Conservation (phyloP, 1,140 invertebrate genomes). For the Heliothis subflexa region DNA sequence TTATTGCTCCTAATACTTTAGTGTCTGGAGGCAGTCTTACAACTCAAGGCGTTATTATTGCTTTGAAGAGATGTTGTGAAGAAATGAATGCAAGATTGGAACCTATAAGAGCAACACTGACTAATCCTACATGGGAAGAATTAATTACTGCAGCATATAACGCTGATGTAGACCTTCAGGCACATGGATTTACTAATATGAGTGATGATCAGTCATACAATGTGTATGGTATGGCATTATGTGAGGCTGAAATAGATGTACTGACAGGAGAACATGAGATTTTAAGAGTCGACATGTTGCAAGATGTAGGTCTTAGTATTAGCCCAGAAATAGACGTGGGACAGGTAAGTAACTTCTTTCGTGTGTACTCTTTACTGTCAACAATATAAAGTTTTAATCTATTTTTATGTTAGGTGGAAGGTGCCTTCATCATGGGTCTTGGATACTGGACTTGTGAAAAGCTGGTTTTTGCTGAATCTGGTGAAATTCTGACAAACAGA, state of each 20-base stretch:
- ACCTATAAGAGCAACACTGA: constrained; percentile 3
- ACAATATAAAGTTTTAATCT: too few relatives aligned
- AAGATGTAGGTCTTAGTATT: constrained; percentile 91
- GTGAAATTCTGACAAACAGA: constrained; percentile 89
- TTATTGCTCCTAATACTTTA: constrained; percentile 86
- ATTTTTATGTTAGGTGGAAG: constrained; percentile 86
- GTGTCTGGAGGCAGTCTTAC: constrained; percentile 88
- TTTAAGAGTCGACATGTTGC: constrained; percentile 89
- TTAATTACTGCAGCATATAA: constrained; percentile 86
- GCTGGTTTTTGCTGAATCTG: constrained; percentile 89
- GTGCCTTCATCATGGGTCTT: constrained; percentile 94
- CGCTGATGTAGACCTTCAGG: constrained; percentile 87
- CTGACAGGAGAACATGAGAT: constrained; percentile 90
- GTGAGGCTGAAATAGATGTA: constrained; percentile 91
- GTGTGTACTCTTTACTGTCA: too few relatives aligned
- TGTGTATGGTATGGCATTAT: constrained; percentile 87
- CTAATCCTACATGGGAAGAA: constrained; percentile 87
- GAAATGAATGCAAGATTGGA: neutral
- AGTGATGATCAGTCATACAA: constrained; percentile 82
- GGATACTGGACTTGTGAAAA: constrained; percentile 92
- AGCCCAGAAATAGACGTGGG: constrained; percentile 93
- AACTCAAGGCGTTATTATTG: constrained; percentile 51
- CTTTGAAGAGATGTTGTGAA: neutral
- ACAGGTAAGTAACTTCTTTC: constrained; percentile 84
- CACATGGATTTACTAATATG: constrained; percentile 52